phyloP scores from a whole-genome alignment of 2,113 vertebrate genomes.

The Ageneiosus marmoratus region DNA sequence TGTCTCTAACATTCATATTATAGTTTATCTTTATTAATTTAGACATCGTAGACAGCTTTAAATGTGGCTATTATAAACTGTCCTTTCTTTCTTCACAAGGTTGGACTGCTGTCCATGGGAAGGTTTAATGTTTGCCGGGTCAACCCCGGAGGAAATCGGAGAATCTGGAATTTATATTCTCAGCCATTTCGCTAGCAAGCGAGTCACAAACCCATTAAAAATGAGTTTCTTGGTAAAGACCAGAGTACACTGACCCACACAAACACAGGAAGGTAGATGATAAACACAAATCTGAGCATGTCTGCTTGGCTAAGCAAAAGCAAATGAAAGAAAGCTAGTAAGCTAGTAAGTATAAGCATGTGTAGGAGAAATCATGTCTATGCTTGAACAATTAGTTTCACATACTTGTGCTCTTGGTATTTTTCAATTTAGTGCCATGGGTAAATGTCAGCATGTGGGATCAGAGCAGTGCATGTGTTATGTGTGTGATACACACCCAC shows the following conservation, averaged over 20 bases:
- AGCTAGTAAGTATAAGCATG: not conserved
- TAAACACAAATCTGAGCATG: slow-evolving; percentile 29
- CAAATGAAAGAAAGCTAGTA: not conserved
- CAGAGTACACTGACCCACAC: slow-evolving; percentile 1
- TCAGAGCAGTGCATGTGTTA: slow-evolving; percentile 6
- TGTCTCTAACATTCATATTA: not conserved
- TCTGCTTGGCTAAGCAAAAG: not conserved
- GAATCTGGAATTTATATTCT: not conserved
- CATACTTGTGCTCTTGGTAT: not conserved
- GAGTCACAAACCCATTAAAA: slow-evolving; percentile 20
- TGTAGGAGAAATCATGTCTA: slow-evolving; percentile 1
- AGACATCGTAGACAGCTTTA: not conserved
- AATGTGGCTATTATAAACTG: not conserved
- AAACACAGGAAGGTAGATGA: slow-evolving; percentile 45
- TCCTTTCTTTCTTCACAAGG: not conserved
- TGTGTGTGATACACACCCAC: not conserved
- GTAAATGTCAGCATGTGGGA: slow-evolving; percentile 12
- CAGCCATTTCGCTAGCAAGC: not conserved
- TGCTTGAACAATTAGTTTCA: slow-evolving; percentile 1
- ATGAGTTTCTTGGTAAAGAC: slow-evolving; percentile 25
- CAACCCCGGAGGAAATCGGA: not conserved
- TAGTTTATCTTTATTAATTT: not conserved
- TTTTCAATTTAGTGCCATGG: not conserved
- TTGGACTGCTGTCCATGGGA: slow-evolving; percentile 6
- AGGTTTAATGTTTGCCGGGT: slow-evolving; percentile 13